Conservation (phyloP, 2,888 invertebrate species). For the Ochropleura plecta region DNA sequence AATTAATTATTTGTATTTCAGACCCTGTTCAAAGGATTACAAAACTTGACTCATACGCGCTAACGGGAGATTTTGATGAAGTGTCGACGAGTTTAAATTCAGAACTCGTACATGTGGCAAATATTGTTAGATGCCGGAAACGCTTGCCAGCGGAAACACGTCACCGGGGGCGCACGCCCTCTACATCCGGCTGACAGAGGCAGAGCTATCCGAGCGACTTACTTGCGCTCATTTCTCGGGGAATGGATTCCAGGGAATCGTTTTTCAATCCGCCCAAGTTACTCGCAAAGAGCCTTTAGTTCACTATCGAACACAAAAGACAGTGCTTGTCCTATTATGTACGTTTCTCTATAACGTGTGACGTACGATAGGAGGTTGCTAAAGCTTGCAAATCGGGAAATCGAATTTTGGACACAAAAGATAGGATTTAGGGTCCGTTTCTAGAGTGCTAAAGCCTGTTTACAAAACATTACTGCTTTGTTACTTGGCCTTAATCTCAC, state of each 20-base stretch:
- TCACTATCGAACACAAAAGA: constrained; percentile 59
- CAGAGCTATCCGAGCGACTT: constrained; percentile 64
- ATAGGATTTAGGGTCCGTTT: constrained; percentile 6
- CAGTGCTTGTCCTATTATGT: constrained; percentile 54
- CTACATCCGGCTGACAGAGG: constrained; percentile 67
- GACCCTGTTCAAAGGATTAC: background rate
- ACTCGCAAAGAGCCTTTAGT: constrained; percentile 60
- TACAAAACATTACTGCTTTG: background rate
- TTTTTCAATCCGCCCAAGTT: constrained; percentile 63
- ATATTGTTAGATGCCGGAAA: constrained; percentile 73
- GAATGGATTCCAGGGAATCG: constrained; percentile 64
- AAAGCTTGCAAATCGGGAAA: constrained; percentile 19
- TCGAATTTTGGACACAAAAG: constrained; percentile 29
- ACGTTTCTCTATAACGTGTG: constrained; percentile 22
- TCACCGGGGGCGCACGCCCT: constrained; percentile 69
- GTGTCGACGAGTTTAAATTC: constrained; percentile 57
- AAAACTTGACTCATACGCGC: constrained; percentile 2
- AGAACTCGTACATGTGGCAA: constrained; percentile 66
- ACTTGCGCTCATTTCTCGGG: constrained; percentile 64
- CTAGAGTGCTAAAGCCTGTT: background rate
- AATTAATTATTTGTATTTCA: background rate
- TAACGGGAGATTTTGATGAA: constrained; percentile 30
- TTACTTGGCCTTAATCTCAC: background rate
- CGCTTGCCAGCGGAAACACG: constrained; percentile 69
- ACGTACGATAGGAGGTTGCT: background rate